Evolutionary conservation across 2,888 invertebrate species (phyloP).

Genomic region (Brenthis ino): DNA sequence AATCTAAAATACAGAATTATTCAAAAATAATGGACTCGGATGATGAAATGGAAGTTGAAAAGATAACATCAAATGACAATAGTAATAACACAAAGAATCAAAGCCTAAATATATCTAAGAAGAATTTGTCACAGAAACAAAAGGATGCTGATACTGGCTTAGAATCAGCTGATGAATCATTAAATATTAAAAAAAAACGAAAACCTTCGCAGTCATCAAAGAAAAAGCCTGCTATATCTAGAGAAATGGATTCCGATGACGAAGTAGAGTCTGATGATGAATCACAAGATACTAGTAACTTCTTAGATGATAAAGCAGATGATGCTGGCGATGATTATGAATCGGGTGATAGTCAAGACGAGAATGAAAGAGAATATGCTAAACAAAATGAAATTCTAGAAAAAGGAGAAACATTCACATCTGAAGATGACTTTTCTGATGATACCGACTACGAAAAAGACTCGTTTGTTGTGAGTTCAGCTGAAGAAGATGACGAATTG

Average conservation of each 20-base stretch:
- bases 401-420: constrained; percentile 78
- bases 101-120: constrained; percentile 38
- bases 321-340: constrained; percentile 71
- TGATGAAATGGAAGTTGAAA: constrained; percentile 35
- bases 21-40: constrained; percentile 13
- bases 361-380: constrained; percentile 73
- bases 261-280: constrained; percentile 41
- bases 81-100: constrained; percentile 36
- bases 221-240: constrained; percentile 1
- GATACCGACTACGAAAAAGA: constrained; percentile 77
- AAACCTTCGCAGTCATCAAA: constrained; percentile 6
- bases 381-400: constrained; percentile 74
- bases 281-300: constrained; percentile 46
- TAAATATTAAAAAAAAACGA: constrained; percentile 19
- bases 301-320: constrained; percentile 65
- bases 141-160: background rate
- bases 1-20: constrained; percentile 38
- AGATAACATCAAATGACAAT: constrained; percentile 27
- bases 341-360: constrained; percentile 77
- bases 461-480: constrained; percentile 80
- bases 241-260: constrained; percentile 27
- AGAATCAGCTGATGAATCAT: constrained; percentile 1
- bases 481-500: constrained; percentile 69
- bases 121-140: constrained; percentile 4
- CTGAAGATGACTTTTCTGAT: constrained; percentile 68